phyloP scores from a whole-genome alignment of 1,140 invertebrate species.

The Polyergus mexicanus region DNA sequence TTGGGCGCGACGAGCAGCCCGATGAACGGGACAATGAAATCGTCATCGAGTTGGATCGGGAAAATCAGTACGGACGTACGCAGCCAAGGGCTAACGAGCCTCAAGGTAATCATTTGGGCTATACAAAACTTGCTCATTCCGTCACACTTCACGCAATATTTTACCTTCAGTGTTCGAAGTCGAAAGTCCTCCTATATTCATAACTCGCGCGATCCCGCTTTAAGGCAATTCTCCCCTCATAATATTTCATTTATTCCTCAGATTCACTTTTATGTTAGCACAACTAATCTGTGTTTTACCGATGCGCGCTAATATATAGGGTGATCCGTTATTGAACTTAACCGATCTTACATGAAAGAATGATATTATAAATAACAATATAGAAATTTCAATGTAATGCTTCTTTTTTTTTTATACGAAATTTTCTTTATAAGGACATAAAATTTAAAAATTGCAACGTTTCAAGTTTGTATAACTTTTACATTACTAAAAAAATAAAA shows the following conservation, averaged over 20 bases:
- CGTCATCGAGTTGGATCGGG: conserved; percentile 86
- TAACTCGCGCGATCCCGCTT: conserved; percentile 18
- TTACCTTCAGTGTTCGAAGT: conserved; percentile 8
- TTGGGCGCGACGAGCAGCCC: conserved; percentile 83
- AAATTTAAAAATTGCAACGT: background rate
- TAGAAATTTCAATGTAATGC: background rate
- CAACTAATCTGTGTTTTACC: conserved; percentile 7
- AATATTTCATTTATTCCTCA: conserved; percentile 27
- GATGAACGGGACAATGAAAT: conserved; percentile 86
- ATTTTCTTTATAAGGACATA: background rate
- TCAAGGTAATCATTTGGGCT: conserved; percentile 83
- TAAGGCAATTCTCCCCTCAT: background rate
- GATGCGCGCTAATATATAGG: background rate
- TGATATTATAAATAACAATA: background rate
- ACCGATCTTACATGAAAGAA: conserved; percentile 3
- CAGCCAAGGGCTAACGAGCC: conserved; percentile 86
- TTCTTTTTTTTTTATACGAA: background rate
- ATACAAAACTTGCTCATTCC: conserved; percentile 57
- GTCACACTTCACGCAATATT: conserved; percentile 22
- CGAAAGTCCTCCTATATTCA: background rate
- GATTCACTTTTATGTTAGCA: conserved; percentile 15
- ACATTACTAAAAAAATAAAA: background rate
- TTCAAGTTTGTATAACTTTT: background rate
- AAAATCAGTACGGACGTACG: conserved; percentile 86
- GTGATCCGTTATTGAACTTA: background rate